phyloP scores from a whole-genome alignment of 2,888 invertebrate genomes.

The Oxystoma pomonae region DNA sequence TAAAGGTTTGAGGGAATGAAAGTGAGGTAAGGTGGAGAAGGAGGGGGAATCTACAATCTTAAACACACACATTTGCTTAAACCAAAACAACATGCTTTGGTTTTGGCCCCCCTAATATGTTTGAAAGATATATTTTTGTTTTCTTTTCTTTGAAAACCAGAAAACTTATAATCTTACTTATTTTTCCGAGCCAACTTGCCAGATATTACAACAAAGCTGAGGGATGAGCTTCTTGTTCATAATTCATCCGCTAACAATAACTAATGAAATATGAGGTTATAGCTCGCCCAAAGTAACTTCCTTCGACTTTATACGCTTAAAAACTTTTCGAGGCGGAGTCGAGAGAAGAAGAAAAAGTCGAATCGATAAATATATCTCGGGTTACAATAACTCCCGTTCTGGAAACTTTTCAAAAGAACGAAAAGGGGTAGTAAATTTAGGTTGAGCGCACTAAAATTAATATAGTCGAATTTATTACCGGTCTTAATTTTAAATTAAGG shows the following conservation, averaged over 20 bases:
- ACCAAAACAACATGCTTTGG: too few relatives aligned
- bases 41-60: too few relatives aligned
- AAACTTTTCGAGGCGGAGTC: conserved; percentile 18
- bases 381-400: conserved; percentile 29
- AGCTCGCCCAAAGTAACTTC: conserved; percentile 24
- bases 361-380: conserved; percentile 26
- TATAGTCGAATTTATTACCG: conserved; percentile 43
- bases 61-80: too few relatives aligned
- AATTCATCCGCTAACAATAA: conserved; percentile 4
- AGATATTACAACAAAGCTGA: background rate
- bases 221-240: background rate
- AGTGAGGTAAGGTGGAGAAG: too few relatives aligned
- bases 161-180: background rate
- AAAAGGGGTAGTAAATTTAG: conserved; percentile 30
- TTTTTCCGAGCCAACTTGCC: background rate
- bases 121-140: too few relatives aligned
- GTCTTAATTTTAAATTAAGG: conserved; percentile 47
- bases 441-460: conserved; percentile 42
- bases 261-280: conserved; percentile 28
- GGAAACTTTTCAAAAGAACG: conserved; percentile 24
- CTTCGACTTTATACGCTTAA: conserved; percentile 21
- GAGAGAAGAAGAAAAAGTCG: conserved; percentile 20
- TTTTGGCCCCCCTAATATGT: too few relatives aligned
- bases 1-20: too few relatives aligned
- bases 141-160: background rate